Evolutionary conservation across 2,888 invertebrate genomes (phyloP).

Genomic region (Drosophila robusta): DNA sequence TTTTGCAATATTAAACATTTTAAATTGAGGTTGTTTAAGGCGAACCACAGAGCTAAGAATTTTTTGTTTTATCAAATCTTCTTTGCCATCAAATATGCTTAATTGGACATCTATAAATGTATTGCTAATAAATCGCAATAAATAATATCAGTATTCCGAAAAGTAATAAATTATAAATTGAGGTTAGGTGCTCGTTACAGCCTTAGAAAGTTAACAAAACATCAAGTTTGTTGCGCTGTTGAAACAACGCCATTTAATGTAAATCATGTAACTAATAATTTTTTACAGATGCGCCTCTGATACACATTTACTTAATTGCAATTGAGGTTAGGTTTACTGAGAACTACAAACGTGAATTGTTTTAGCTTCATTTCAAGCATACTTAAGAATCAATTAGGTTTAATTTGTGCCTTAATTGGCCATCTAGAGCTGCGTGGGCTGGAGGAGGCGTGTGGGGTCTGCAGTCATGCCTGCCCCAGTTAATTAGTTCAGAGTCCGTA

Average conservation of each 20-base stretch:
- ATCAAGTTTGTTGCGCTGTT: neutral
- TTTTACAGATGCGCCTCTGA: no score
- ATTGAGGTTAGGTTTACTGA: neutral
- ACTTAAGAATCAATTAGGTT: conserved; percentile 3
- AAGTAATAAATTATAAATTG: no score
- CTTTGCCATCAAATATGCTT: no score
- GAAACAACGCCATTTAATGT: neutral
- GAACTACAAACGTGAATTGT: neutral
- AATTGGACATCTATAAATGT: no score
- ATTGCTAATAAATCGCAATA: no score
- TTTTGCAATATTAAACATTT: no score
- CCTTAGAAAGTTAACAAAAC: no score
- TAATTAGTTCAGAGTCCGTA: conserved; percentile 19
- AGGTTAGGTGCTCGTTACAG: no score
- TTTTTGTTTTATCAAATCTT: neutral
- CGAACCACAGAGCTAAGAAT: no score
- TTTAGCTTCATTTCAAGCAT: neutral
- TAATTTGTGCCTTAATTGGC: conserved; percentile 27
- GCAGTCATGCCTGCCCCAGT: neutral
- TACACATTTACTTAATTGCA: neutral
- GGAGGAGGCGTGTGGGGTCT: neutral
- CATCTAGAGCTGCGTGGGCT: neutral
- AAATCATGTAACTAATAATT: no score
- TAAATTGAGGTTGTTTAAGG: no score
- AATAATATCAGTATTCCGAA: no score